Percentiles rank a stretch among this genome's conserved stretches.
Evolutionary conservation across 2,888 invertebrate species (phyloP).

Genomic region (Cephonodes hylas): DNA sequence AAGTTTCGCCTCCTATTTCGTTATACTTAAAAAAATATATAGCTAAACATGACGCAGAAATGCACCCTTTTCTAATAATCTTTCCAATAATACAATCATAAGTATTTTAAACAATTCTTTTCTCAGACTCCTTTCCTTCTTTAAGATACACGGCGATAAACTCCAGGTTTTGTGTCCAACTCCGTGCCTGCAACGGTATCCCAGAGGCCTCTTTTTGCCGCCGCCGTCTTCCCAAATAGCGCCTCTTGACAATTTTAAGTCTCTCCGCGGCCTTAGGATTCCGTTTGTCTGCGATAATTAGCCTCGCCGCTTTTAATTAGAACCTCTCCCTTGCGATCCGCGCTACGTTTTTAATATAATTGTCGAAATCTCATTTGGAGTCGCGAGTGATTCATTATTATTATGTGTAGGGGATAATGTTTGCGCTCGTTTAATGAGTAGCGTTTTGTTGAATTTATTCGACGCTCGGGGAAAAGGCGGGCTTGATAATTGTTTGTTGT

Average conservation of each 20-base stretch:
- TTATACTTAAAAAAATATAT: no score
- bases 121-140: no score
- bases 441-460: not conserved
- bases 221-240: slow-evolving; percentile 11
- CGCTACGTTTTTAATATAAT: slow-evolving; percentile 4
- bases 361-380: slow-evolving; percentile 1
- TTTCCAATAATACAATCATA: no score
- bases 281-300: slow-evolving; percentile 16
- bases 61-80: no score
- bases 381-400: not conserved
- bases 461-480: not conserved
- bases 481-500: not conserved
- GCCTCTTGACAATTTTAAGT: slow-evolving; percentile 29
- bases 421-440: not conserved
- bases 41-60: no score
- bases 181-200: slow-evolving; percentile 2
- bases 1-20: no score
- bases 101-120: no score
- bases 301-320: slow-evolving; percentile 13
- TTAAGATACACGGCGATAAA: no score
- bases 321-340: not conserved
- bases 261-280: slow-evolving; percentile 18
- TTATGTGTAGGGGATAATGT: not conserved
- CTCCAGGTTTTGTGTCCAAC: not conserved
- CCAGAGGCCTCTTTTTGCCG: slow-evolving; percentile 10